Evolutionary conservation across 2,113 vertebrate species (phyloP).

Genomic region (Ammodytes marinus): DNA sequence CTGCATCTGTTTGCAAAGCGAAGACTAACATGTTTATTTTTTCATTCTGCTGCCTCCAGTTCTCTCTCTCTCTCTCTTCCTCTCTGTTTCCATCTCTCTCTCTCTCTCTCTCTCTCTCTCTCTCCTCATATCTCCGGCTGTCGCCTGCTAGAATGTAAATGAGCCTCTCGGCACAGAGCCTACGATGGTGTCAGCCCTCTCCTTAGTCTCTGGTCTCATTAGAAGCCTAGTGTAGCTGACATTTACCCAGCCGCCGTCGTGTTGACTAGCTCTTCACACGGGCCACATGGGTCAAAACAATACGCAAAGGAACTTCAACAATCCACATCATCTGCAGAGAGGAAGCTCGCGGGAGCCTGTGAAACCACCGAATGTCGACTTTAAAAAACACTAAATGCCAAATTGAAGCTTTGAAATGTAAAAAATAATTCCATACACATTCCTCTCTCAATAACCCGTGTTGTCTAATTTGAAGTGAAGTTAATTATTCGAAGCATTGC

Average conservation of each 20-base stretch:
- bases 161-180: constrained; percentile 66
- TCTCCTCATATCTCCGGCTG: constrained; percentile 66
- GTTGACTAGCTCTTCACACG: constrained; percentile 64
- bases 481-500: neutral
- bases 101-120: constrained; percentile 16
- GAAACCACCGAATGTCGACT: neutral
- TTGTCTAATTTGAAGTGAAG: constrained; percentile 8
- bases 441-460: neutral
- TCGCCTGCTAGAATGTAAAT: constrained; percentile 77
- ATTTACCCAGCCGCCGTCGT: constrained; percentile 68
- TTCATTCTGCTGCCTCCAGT: constrained; percentile 15
- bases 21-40: constrained; percentile 37
- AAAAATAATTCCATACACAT: neutral
- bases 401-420: neutral
- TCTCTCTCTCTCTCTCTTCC: neutral
- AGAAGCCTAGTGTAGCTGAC: constrained; percentile 72
- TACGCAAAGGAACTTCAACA: constrained; percentile 42
- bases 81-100: constrained; percentile 10
- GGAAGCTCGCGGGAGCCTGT: neutral
- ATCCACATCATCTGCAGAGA: constrained; percentile 15
- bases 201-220: constrained; percentile 75
- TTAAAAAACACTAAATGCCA: constrained; percentile 19
- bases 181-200: constrained; percentile 70
- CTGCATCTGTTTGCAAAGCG: constrained; percentile 25
- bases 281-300: constrained; percentile 71